Evolutionary conservation across 2,113 vertebrate genomes (phyloP), one percentile per base, ranked within the genome.

Genomic region (Hippocampus guttulatus): DNA sequence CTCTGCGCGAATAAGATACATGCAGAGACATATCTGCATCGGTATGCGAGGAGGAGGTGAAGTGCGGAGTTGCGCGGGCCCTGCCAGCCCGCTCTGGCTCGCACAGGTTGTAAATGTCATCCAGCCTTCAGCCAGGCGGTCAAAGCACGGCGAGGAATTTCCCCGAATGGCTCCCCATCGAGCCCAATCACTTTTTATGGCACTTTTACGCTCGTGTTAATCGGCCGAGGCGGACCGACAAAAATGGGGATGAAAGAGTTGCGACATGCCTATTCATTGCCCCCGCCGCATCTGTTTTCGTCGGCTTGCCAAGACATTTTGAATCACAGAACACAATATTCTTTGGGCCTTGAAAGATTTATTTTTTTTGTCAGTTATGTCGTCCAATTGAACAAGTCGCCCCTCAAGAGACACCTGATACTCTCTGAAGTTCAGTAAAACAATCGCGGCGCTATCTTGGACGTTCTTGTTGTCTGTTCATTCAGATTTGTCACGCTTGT

Each of bases 21-120:
- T 87, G 92, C 88, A 90, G 79, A 78, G 89, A 83, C 90, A 91
- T 80, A 90, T 84, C 72, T 70, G 75, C 79, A 77, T 43, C 82
- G 92, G 90, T 91, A 92, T 92, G 90, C 81, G 82, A 78, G 64
- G 64, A 67, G 23, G 64, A 49, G 65, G 16, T 27, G 23, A 57
- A 57, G 54, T 57, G 55, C 16, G 55, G 14, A 12, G 58, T 33
- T 33, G 51, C 21, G n/a, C 11, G 51, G 20, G 15, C 27, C 25
- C 57, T 60, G 57, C 58, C 58, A 33, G 58, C 27, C 15, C 8
- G 52, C 21, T 54, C 20, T 14, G 52, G 58, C 58, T 33, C 27
- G 14, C 64, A 11, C 18, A 21, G 71, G 72, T 67, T 78, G 80
- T 81, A 76, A 89, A 85, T 63, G 38, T 65, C 63, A 72, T 54